Percentiles rank a stretch among this genome's conserved stretches.
These are phyloP conservation scores for Micropoecilia bifurca DNA, from an alignment of 2,797 vertebrate species.

Conservation along the genomic window DNA sequence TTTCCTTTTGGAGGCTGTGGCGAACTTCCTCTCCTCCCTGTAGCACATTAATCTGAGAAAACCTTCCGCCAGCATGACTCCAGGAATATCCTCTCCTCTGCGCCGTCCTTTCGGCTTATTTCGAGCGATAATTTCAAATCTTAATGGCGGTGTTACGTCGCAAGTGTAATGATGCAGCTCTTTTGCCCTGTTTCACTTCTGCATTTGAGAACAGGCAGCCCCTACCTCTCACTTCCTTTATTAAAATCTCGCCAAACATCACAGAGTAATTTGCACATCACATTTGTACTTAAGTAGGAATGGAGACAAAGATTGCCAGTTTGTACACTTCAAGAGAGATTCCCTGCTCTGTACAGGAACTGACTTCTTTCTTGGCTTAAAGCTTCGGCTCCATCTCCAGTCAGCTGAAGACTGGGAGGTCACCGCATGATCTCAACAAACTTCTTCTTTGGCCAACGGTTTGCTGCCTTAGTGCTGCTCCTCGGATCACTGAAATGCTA, in stretches of 20 bases:
- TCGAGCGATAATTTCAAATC: not conserved
- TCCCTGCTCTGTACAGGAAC: not conserved
- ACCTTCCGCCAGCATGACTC: slow-evolving; percentile 71
- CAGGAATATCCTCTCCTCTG: not conserved
- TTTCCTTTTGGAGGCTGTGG: slow-evolving; percentile 22
- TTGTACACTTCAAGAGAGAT: not conserved
- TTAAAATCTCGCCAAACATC: slow-evolving; percentile 29
- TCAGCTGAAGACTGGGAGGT: not conserved
- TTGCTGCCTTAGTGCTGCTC: not conserved
- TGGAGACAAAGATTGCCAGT: not conserved
- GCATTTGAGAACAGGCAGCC: slow-evolving; percentile 27
- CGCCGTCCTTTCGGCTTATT: not conserved
- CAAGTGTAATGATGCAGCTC: not conserved
- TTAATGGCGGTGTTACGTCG: not conserved
- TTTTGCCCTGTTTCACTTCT: slow-evolving; percentile 73
- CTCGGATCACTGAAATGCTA: not conserved
- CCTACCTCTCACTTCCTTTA: slow-evolving; percentile 66
- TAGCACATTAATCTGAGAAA: slow-evolving; percentile 66
- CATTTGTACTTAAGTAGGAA: not conserved
- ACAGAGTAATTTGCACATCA: too few relatives aligned
- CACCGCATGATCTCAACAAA: not conserved
- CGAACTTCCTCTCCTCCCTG: slow-evolving; percentile 55
- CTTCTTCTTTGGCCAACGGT: not conserved
- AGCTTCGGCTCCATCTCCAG: not conserved
- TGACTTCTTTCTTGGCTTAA: not conserved